Base-by-base conservation (phyloP, 1,140 invertebrate species). In the Ceratitis capitata region DNA sequence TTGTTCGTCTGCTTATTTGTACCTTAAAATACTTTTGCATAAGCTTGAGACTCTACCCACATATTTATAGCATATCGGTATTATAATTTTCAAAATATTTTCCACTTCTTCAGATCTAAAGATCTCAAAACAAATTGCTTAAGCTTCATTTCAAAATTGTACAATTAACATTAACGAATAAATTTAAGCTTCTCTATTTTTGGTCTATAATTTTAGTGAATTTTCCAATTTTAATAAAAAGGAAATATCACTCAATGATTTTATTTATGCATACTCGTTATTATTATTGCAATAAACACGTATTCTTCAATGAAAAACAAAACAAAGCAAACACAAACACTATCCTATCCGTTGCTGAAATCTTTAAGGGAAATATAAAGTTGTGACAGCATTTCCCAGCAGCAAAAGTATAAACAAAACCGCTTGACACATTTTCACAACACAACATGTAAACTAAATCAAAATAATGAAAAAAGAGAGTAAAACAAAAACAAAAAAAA, bases 261-360 rank as follows among this genome's bases (percentile, higher is more conserved):
- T 78, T 19, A 78, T 78, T 78, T 78, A 78, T 78, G 69, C 42
- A 78, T 78, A n/a, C n/a, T n/a, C n/a, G n/a, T n/a, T n/a, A n/a
- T 78, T 78, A 78, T 78, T 42, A 39, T 35, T 23, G 26, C 39
- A 78, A 78, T 78, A 78, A 78, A 47, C 69, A 78, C 32, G 64
- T 69, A 39, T 69, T 39, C 14, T 14, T n/a, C 69, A 35, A 78
- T 78, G 69, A 19, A 16, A 78, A 78, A 35, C 42, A 26, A n/a
- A 78, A 45, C 69, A 78, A 78, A 45, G 64, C 0, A 4, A 74
- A 61, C 16, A 45, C 14, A 19, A 78, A 78, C 69, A 78, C n/a
- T 45, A 78, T 74, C 61, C 56, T 61, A 53, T 53, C 61, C 14
- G 14, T 12, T 14, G 69, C n/a, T n/a, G 32, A n/a, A 23, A 78